phyloP scores from a whole-genome alignment of 30 jellyfish, hydroid and myxozoan genomes.

The Sanderia malayensis region DNA sequence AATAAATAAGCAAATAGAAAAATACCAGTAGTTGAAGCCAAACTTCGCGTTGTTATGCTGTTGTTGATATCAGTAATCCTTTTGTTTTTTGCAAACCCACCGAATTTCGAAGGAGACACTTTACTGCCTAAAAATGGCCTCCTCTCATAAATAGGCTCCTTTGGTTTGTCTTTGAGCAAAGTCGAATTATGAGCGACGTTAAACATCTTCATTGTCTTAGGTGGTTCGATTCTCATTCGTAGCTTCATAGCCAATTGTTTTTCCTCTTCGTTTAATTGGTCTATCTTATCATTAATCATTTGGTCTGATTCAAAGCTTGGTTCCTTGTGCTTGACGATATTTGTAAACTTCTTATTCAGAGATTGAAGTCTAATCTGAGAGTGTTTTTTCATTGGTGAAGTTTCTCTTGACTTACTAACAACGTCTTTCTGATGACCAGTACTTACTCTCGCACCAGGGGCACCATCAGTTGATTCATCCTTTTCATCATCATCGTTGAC shows the following conservation, averaged over 20 bases:
- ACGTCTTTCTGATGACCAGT: too few species aligned
- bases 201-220: not conserved
- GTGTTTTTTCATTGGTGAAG: too few species aligned
- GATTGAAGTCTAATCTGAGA: not conserved
- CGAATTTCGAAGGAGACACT: not conserved
- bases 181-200: not conserved
- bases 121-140: not conserved
- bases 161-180: not conserved
- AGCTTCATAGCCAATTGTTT: not conserved
- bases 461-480: too few species aligned
- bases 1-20: too few species aligned
- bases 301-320: too few species aligned
- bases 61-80: not conserved
- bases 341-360: not conserved
- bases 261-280: not conserved
- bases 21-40: not conserved
- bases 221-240: not conserved
- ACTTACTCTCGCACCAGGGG: too few species aligned
- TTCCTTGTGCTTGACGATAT: not conserved
- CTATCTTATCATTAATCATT: too few species aligned
- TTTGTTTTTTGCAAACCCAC: not conserved
- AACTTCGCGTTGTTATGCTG: not conserved
- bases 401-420: too few species aligned
- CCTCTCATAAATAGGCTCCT: not conserved
- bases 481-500: too few species aligned